Conservation (phyloP, 2,888 invertebrate genomes). For the Xylota sylvarum region DNA sequence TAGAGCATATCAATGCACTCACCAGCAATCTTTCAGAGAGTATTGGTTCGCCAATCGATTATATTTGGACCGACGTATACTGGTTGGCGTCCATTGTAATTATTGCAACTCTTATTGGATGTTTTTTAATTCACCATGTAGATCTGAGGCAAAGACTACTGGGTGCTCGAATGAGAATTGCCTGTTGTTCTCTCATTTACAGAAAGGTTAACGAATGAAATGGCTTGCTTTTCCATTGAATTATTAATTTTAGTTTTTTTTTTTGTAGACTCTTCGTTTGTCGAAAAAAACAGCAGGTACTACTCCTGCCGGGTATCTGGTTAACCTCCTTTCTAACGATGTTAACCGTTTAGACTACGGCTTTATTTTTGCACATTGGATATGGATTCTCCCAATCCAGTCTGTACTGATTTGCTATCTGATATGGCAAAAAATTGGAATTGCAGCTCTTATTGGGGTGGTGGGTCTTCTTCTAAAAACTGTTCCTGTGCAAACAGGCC, state of each 20-base stretch:
- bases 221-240: neutral
- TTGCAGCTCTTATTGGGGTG: slow-evolving; percentile 91
- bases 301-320: slow-evolving; percentile 94
- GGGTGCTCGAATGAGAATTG: slow-evolving; percentile 89
- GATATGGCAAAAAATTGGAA: slow-evolving; percentile 91
- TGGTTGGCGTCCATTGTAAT: slow-evolving; percentile 83
- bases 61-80: slow-evolving; percentile 82
- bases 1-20: slow-evolving; percentile 18
- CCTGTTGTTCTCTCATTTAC: slow-evolving; percentile 89
- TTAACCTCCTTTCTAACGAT: slow-evolving; percentile 97
- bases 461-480: slow-evolving; percentile 91
- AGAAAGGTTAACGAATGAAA: slow-evolving; percentile 86
- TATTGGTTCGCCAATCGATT: slow-evolving; percentile 67
- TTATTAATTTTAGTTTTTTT: slow-evolving; percentile 6
- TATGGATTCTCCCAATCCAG: slow-evolving; percentile 94
- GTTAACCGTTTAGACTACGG: slow-evolving; percentile 96
- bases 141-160: slow-evolving; percentile 83
- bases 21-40: slow-evolving; percentile 41
- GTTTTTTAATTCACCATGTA: slow-evolving; percentile 84
- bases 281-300: slow-evolving; percentile 89
- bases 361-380: slow-evolving; percentile 92
- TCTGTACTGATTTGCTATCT: slow-evolving; percentile 89
- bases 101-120: slow-evolving; percentile 80
- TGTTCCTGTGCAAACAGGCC: slow-evolving; percentile 91
- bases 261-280: slow-evolving; percentile 87